A percentile compares a stretch with the other conserved stretches of the same genome.
Conservation (phyloP, 1,140 invertebrate species). For the Grapholita molesta region DNA sequence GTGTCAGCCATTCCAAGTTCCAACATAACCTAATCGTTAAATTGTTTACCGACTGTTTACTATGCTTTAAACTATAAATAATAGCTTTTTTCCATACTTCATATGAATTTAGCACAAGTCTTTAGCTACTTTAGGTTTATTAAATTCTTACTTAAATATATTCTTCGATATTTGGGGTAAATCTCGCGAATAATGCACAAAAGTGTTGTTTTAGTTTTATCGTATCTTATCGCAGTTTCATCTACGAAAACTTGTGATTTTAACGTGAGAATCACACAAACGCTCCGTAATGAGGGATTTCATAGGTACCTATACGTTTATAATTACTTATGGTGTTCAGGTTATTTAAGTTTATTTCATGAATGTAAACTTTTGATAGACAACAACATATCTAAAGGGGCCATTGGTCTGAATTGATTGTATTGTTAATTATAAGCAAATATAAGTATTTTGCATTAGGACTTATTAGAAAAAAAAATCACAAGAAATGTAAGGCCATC, state of each 20-base stretch:
- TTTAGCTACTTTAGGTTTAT: neutral
- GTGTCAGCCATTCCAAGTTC: no score
- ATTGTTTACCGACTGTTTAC: neutral
- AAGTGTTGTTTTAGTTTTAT: constrained; percentile 7
- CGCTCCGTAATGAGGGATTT: constrained; percentile 52
- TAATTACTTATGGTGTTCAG: neutral
- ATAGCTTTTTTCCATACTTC: neutral
- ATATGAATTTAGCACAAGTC: neutral
- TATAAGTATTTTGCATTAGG: no score
- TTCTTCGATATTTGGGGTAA: neutral
- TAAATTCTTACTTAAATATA: neutral
- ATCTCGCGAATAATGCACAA: neutral
- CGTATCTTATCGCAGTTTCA: constrained; percentile 18
- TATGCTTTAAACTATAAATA: neutral
- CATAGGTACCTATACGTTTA: constrained; percentile 43
- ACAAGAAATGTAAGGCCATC: no score
- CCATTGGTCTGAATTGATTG: no score
- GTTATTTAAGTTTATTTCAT: neutral
- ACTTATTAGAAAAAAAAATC: no score
- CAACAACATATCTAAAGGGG: no score
- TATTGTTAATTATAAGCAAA: no score
- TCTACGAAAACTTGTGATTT: constrained; percentile 42
- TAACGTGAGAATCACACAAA: constrained; percentile 47
- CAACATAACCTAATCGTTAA: neutral
- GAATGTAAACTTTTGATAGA: neutral